Evolutionary conservation across 2,113 vertebrate species (phyloP).

Genomic region (Pycnonotus jocosus): DNA sequence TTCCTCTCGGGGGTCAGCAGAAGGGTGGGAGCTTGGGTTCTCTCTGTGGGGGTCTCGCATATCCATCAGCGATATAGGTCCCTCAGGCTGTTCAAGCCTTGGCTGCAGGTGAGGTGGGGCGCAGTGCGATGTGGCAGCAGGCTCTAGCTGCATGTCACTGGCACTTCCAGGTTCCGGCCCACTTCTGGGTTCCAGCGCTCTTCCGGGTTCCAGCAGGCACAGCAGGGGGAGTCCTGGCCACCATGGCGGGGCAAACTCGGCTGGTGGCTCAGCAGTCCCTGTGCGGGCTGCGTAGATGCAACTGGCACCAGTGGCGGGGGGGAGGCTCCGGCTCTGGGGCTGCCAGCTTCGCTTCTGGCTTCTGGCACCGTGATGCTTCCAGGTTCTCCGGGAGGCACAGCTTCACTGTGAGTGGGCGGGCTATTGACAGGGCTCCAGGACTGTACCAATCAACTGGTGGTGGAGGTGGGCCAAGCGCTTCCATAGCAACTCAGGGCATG

Average conservation of each 20-base stretch:
- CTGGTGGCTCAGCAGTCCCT: background rate
- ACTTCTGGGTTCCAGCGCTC: no score
- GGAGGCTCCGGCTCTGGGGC: background rate
- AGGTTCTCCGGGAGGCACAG: background rate
- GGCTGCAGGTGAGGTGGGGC: no score
- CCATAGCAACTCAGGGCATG: background rate
- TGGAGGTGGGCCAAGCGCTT: background rate
- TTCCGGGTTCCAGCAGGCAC: background rate
- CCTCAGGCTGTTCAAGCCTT: no score
- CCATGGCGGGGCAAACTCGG: no score
- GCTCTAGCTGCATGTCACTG: no score
- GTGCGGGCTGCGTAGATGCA: background rate
- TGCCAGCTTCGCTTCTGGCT: background rate
- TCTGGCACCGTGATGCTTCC: background rate
- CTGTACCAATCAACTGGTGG: background rate
- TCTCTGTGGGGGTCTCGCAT: no score
- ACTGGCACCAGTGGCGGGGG: background rate
- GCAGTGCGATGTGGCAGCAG: no score
- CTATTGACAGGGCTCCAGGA: background rate
- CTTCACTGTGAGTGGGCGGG: background rate
- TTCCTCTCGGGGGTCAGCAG: no score
- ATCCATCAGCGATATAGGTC: no score
- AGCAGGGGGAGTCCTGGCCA: background rate
- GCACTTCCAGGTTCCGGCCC: background rate
- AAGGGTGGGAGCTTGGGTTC: no score